Base-by-base conservation (phyloP, 2,888 invertebrate genomes). In the Drymonia ruficornis region DNA sequence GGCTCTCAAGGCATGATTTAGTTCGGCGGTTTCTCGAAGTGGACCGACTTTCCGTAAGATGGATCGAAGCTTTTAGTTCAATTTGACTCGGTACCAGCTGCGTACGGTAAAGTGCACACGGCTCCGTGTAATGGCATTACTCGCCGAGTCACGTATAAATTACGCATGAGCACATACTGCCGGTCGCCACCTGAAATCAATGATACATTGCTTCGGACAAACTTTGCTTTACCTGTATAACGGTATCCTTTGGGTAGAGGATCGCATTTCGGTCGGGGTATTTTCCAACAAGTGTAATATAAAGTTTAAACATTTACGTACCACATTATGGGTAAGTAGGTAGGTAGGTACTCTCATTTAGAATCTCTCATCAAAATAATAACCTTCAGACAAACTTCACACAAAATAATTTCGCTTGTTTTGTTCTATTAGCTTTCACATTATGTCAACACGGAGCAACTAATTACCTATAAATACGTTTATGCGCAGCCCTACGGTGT, bases 11-110 rank as follows among this genome's bases (percentile, higher is more conserved):
- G 74, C 75, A 83, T 83, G 85, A 89, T 85, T 85, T 84, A 86
- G 83, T 83, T 84, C 81, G 79, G 80, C 70, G 83, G 80, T 84
- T 84, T 82, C 82, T 84, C 81, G 81, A 84, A 87, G 84, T 87
- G 83, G 82, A 86, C 86, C 75, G 84, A 86, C 83, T 86, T 84
- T 78, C 72, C 72, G 72, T 79, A 86, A 89, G 87, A 89, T 86
- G 86, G 86, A 88, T 88, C 82, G 87, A 86, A 80, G 88, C 89
- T 89, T 89, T 90, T 89, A 89, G 85, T 80, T 84, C 86, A 84
- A 87, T 87, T 85, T 84, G 80, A 81, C 79, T 81, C 73, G 57
- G 65, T 76, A 74, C 62, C 83, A 84, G 85, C 81, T 86, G 83
- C 78, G 81, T 81, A 82, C 80, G 74, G 76, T 77, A 71, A 81